Conservation (phyloP, 2,797 vertebrate genomes). For the Lepus oiostolus region DNA sequence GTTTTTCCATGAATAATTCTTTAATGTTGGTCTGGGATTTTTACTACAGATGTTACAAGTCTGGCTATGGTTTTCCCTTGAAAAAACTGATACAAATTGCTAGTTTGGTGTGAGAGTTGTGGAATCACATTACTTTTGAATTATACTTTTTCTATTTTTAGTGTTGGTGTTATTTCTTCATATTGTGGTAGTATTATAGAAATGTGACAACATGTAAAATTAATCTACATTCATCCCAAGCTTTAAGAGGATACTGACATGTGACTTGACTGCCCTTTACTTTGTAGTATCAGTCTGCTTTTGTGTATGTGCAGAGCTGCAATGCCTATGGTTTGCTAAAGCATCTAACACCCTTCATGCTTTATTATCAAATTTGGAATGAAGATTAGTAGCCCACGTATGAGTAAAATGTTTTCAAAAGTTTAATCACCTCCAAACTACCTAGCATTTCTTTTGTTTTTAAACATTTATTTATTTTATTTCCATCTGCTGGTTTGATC, state of each 20-base stretch:
- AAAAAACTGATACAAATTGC: not conserved
- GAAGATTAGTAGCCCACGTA: not conserved
- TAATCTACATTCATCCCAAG: not conserved
- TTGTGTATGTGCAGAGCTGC: too few relatives aligned
- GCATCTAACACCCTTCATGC: not conserved
- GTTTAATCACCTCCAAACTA: not conserved
- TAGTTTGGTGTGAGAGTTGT: not conserved
- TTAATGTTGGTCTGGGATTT: conserved; percentile 29
- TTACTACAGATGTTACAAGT: conserved; percentile 58
- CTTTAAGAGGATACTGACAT: not conserved
- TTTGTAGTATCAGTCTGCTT: not conserved
- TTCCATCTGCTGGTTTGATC: too few relatives aligned
- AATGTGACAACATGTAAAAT: not conserved
- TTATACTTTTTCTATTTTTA: conserved; percentile 49
- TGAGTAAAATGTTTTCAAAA: not conserved
- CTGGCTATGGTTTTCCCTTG: conserved; percentile 4
- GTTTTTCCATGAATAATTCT: conserved; percentile 69
- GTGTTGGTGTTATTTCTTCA: not conserved
- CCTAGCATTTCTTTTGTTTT: not conserved
- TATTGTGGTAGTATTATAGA: not conserved
- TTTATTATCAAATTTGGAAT: not conserved
- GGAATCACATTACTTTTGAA: conserved; percentile 1
- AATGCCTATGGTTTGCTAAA: not conserved
- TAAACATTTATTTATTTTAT: too few relatives aligned
- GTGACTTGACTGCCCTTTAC: not conserved